Conservation (phyloP, 2,888 invertebrate genomes). For the Phanerotoma sp. region DNA sequence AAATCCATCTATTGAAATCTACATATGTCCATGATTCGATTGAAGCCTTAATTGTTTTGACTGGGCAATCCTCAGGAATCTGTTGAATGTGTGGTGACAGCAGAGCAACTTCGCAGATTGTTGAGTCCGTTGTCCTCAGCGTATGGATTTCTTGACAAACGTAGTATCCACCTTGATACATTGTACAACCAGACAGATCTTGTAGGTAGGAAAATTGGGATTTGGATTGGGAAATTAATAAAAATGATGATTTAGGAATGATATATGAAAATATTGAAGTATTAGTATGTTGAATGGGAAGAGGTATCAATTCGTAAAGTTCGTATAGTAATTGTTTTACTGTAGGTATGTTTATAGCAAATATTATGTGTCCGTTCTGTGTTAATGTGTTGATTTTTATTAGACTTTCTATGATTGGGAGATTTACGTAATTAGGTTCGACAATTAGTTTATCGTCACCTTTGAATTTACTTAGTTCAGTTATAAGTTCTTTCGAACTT, state of each 20-base stretch:
- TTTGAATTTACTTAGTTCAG: slow-evolving; percentile 7
- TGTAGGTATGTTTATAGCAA: slow-evolving; percentile 13
- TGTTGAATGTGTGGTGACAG: neutral
- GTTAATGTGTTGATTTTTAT: neutral
- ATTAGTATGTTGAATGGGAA: slow-evolving; percentile 25
- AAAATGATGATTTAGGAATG: slow-evolving; percentile 10
- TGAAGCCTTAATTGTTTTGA: slow-evolving; percentile 3
- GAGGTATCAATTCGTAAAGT: slow-evolving; percentile 14
- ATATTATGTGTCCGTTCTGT: slow-evolving; percentile 7
- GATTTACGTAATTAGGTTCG: neutral
- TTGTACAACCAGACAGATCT: slow-evolving; percentile 11
- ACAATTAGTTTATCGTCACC: neutral
- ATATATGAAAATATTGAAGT: slow-evolving; percentile 23
- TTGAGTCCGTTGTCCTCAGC: neutral
- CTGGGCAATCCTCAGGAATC: slow-evolving; percentile 10
- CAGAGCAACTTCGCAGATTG: slow-evolving; percentile 7
- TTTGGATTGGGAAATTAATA: slow-evolving; percentile 14
- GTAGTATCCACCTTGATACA: slow-evolving; percentile 3
- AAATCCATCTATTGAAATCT: slow-evolving; percentile 29
- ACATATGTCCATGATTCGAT: slow-evolving; percentile 17
- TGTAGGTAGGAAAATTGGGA: slow-evolving; percentile 9
- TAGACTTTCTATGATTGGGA: neutral
- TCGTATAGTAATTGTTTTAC: slow-evolving; percentile 9
- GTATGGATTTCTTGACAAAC: slow-evolving; percentile 5
- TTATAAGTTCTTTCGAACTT: slow-evolving; percentile 5